Base-by-base conservation (phyloP, 2,888 invertebrate genomes). In the Ethmia dodecea region DNA sequence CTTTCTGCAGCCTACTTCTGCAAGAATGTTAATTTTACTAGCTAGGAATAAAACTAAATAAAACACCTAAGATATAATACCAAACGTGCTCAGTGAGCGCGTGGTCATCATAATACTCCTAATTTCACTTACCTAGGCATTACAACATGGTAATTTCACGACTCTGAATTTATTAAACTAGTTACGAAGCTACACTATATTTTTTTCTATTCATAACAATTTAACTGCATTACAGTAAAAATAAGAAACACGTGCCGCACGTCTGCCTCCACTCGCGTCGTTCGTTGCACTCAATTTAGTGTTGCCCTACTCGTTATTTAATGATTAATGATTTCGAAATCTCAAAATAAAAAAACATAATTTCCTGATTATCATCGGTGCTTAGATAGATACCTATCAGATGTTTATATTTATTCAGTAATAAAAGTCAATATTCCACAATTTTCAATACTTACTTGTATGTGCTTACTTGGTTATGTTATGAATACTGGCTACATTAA, bases 21-120 rank as follows among this genome's bases (percentile, higher is more conserved):
- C 11, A 26, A 9, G n/a, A 11, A 26, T 11, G n/a, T 11, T 10
- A 11, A 9, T 26, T 26, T 12, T 26, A 26, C 26, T 26, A 11
- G 6, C 11, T 10, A 11, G n/a, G 11, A 24, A 13, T 9, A 14
- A 30, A 30, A 32, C 33, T 33, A 40, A 37, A 38, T 34, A 28
- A 32, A 34, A 35, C 35, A 35, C 24, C 28, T 28, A 40, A 37
- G 39, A 16, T 43, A 54, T 48, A 52, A 54, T 49, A 48, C 28
- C 38, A 47, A 68, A 63, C 55, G 65, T 71, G 71, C 55, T 53
- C 42, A 42, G 33, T n/a, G 47, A 66, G 60, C 71, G 71, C 70
- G 61, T 72, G 72, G 67, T 61, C 42, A 30, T 41, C 37, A n/a
- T n/a, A n/a, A n/a, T 40, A 38, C 28, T 40, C 8, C 8, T 12